These are phyloP conservation scores for Gallirallus australis DNA, from an alignment of 2,797 vertebrate species.

Conservation along the genomic window DNA sequence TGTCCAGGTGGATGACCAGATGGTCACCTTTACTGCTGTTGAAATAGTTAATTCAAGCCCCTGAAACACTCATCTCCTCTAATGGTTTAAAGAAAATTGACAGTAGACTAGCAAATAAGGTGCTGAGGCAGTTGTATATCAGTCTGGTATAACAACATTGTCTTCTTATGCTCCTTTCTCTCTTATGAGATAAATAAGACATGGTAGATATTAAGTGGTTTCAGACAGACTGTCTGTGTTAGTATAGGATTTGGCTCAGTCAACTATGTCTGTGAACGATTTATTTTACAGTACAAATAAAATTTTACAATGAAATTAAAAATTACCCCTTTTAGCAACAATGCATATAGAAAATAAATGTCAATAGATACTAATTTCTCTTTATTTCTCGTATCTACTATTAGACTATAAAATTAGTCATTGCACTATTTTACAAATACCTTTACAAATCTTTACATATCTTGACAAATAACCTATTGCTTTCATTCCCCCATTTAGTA, in stretches of 20 bases:
- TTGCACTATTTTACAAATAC: background rate
- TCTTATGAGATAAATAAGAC: background rate
- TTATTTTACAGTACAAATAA: background rate
- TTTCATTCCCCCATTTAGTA: background rate
- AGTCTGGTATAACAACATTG: background rate
- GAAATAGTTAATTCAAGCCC: background rate
- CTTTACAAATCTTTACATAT: background rate
- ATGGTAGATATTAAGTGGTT: background rate
- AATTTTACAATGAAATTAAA: background rate
- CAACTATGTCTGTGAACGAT: background rate
- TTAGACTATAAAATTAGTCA: background rate
- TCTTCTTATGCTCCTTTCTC: background rate
- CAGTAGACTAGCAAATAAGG: background rate
- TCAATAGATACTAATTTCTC: background rate
- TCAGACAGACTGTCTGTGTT: background rate
- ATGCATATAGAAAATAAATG: background rate
- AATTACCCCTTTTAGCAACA: background rate
- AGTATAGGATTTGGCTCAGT: background rate
- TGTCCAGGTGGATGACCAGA: background rate
- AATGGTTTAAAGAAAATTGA: background rate
- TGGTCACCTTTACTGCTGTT: background rate
- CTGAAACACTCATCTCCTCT: background rate
- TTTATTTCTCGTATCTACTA: background rate
- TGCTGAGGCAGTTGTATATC: background rate
- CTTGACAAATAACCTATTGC: background rate